These are phyloP conservation scores for Torymus auratus DNA, from an alignment of 2,888 invertebrate genomes.

Conservation along the genomic window DNA sequence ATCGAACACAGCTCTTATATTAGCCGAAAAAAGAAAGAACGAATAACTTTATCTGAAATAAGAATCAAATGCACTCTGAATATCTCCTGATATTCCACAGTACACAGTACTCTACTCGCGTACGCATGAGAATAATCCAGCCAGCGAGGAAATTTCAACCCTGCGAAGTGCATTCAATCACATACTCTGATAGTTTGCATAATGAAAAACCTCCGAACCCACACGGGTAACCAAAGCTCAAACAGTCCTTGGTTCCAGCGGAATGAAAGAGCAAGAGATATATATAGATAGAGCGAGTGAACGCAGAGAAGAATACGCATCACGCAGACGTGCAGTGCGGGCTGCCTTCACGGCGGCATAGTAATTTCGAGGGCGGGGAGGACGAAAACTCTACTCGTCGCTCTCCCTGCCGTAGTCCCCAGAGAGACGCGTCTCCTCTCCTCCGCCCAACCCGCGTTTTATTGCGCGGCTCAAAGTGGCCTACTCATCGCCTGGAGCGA, in stretches of 20 bases:
- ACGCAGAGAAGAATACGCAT: too few relatives aligned
- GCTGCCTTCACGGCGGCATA: background rate
- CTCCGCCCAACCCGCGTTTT: slow-evolving; percentile 1
- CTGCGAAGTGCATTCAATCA: too few relatives aligned
- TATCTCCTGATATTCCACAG: too few relatives aligned
- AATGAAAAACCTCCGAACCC: background rate
- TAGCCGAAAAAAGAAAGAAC: too few relatives aligned
- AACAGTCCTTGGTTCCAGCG: background rate
- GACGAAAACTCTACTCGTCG: slow-evolving; percentile 13
- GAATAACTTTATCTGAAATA: too few relatives aligned
- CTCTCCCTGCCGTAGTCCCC: background rate
- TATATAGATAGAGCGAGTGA: too few relatives aligned
- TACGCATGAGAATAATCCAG: too few relatives aligned
- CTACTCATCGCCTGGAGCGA: slow-evolving; percentile 36
- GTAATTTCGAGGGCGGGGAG: slow-evolving; percentile 34
- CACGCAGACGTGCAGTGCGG: too few relatives aligned
- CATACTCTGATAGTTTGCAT: background rate
- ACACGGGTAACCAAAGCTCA: background rate
- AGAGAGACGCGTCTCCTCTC: background rate
- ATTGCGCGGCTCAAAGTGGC: slow-evolving; percentile 44
- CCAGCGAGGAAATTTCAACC: too few relatives aligned
- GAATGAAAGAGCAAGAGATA: background rate
- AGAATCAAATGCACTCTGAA: too few relatives aligned
- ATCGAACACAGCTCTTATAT: too few relatives aligned
- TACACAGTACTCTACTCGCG: too few relatives aligned